phyloP scores from a whole-genome alignment of 2,113 vertebrate species.

The Centropristis striata region DNA sequence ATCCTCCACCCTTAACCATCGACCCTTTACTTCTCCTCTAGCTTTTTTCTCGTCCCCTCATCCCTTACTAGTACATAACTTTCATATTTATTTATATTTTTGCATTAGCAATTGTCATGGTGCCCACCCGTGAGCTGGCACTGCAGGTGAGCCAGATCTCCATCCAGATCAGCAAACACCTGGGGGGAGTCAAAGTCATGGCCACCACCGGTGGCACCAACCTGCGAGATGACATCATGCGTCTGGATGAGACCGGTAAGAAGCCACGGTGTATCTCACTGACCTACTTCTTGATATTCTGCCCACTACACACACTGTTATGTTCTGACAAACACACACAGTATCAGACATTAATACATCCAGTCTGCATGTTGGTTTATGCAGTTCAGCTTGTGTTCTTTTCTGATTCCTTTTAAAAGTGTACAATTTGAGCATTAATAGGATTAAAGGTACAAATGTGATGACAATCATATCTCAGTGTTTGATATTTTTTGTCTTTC shows the following conservation, averaged over 20 bases:
- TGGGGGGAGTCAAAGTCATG: slow-evolving; percentile 88
- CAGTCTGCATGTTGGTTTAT: neutral
- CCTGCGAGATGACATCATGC: slow-evolving; percentile 88
- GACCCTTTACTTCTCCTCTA: neutral
- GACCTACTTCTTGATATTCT: neutral
- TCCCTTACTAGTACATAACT: neutral
- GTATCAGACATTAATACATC: neutral
- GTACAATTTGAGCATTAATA: neutral
- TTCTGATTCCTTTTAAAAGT: neutral
- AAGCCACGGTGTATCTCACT: neutral
- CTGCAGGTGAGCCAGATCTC: slow-evolving; percentile 88
- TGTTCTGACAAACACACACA: neutral
- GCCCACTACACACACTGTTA: neutral
- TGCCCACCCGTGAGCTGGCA: slow-evolving; percentile 87
- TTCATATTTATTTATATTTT: neutral
- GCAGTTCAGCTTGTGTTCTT: neutral
- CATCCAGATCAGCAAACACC: slow-evolving; percentile 87
- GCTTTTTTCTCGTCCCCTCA: neutral
- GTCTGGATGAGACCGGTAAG: slow-evolving; percentile 86
- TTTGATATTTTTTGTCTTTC: neutral
- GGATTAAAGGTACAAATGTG: neutral
- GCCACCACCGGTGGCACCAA: slow-evolving; percentile 89
- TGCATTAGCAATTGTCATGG: slow-evolving; percentile 83
- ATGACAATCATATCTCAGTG: neutral
- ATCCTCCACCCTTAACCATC: neutral